Base-by-base conservation (phyloP, 1,140 invertebrate genomes). In the Bombus waltoni region DNA sequence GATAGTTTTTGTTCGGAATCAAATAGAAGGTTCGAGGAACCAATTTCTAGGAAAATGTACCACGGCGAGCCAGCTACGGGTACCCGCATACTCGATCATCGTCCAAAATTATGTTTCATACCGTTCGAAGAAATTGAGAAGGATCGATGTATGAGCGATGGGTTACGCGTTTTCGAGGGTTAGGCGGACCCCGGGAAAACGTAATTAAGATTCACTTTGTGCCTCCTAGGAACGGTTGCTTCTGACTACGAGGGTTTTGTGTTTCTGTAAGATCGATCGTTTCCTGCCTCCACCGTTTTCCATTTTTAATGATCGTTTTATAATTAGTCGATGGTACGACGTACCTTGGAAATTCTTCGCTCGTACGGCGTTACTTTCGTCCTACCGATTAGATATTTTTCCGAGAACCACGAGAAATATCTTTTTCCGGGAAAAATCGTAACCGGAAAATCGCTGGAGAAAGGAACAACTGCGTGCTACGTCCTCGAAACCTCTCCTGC, bases 181-280 rank as follows among this genome's bases (percentile, higher is more conserved):
- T 35, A n/a, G n/a, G 28, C 47, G 47, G 18, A 53, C 18, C 22
- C 42, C 70, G 75, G 75, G 71, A 84, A 84, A 84, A 25, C 32
- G 68, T 80, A 85, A 85, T 85, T 85, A 73, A 85, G 35, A 85
- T 85, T 85, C 83, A 72, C 42, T 53, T 85, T 80, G 77, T 71
- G 75, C 65, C 25, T 32, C 6, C 4, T 1, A 2, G 28, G 25
- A 53, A 6, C n/a, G 13, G 28, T 28, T 9, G 25, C 11, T n/a
- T 15, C 10, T 35, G 1, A 28, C 65, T 57, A 15, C 32, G 53
- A 35, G n/a, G 15, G 47, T 73, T 80, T 80, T 28, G 25, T 65
- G 38, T 80, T 80, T 84, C 68, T 5, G 15, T 1, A 42, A 70
- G 62, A 70, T 35, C 18, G 47, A 59, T 38, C 10, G 73, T 57